These are phyloP conservation scores for Burhinus bistriatus DNA, from an alignment of 2,113 vertebrate genomes.

Conservation along the genomic window DNA sequence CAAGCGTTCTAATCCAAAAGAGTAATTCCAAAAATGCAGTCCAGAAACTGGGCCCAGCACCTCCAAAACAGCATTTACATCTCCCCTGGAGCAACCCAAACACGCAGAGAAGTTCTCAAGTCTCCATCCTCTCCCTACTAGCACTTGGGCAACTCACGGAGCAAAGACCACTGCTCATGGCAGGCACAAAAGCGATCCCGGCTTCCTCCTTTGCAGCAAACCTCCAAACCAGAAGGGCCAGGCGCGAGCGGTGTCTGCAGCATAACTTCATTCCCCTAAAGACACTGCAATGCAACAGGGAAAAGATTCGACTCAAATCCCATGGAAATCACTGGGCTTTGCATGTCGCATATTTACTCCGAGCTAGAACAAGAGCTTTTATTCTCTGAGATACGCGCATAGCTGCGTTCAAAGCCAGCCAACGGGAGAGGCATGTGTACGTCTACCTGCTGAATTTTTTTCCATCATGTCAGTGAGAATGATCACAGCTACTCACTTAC, in stretches of 20 bases:
- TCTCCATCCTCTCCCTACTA: neutral
- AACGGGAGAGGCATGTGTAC: accelerated
- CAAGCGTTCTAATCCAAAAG: neutral
- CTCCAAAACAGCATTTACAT: neutral
- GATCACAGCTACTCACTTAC: neutral
- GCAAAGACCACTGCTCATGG: accelerated
- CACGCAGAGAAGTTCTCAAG: neutral
- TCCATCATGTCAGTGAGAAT: neutral
- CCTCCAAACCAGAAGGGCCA: neutral
- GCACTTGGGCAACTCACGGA: accelerated
- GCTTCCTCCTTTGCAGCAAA: neutral
- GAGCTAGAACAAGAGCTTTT: neutral
- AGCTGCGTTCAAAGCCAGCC: neutral
- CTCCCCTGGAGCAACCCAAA: neutral
- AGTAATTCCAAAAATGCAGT: neutral
- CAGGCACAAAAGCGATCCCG: accelerated
- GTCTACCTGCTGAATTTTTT: neutral
- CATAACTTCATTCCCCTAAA: neutral
- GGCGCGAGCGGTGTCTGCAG: accelerated
- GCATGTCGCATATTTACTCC: neutral
- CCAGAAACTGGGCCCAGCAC: neutral
- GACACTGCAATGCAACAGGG: neutral
- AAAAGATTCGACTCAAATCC: neutral
- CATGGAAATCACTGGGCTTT: neutral
- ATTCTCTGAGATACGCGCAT: accelerated